phyloP scores from a whole-genome alignment of 2,888 invertebrate species.

The Pilophorus perplexus region DNA sequence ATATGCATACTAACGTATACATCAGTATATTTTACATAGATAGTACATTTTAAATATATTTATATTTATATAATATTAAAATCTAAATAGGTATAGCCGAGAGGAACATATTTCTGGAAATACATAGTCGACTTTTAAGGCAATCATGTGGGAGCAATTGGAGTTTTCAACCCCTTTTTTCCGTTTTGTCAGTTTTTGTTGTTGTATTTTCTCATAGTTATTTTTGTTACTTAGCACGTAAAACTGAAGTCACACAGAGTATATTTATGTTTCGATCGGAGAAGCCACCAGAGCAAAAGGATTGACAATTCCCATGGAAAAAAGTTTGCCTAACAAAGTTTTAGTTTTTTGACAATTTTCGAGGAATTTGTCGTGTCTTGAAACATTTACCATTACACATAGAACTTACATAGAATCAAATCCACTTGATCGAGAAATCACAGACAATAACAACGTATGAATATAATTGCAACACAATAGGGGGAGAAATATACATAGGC shows the following conservation, averaged over 20 bases:
- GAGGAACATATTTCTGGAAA: conserved; percentile 41
- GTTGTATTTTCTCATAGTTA: not conserved
- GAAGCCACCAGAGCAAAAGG: not conserved
- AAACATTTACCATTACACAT: conserved; percentile 24
- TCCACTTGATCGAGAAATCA: conserved; percentile 38
- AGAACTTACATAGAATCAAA: conserved; percentile 37
- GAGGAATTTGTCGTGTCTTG: not conserved
- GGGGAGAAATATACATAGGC: conserved; percentile 12
- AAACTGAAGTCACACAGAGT: conserved; percentile 3
- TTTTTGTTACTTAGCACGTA: conserved; percentile 11
- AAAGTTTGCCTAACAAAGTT: not conserved
- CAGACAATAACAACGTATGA: conserved; percentile 38
- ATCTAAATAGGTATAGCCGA: conserved; percentile 37
- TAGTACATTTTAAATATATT: conserved; percentile 29
- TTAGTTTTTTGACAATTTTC: not conserved
- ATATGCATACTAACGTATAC: conserved; percentile 26
- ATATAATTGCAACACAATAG: conserved; percentile 39
- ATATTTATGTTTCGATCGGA: not conserved
- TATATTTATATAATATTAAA: not conserved
- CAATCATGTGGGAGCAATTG: conserved; percentile 40
- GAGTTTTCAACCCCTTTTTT: conserved; percentile 30
- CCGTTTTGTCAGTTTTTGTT: conserved; percentile 11
- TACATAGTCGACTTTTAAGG: conserved; percentile 34
- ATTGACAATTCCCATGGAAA: conserved; percentile 7
- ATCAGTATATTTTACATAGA: conserved; percentile 21